Percentiles rank a stretch among this genome's conserved stretches.
These are phyloP conservation scores for Drosophila subpulchrella DNA, from an alignment of 1,140 invertebrate genomes.

Conservation along the genomic window DNA sequence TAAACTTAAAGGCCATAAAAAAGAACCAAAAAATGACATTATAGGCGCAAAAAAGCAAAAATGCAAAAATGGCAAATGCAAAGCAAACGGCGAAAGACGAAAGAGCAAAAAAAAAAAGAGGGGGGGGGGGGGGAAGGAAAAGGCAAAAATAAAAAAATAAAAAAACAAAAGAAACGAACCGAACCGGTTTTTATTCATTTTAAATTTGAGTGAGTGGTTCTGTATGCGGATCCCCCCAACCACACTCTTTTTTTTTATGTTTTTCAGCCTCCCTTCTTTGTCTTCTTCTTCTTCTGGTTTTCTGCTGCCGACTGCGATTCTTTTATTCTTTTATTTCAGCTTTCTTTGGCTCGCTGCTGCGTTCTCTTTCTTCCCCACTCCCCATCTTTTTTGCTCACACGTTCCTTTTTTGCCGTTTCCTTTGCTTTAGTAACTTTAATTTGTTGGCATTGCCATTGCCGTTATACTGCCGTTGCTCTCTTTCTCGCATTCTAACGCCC, in stretches of 20 bases:
- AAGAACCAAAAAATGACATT: slow-evolving; percentile 7
- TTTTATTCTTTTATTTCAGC: slow-evolving; percentile 36
- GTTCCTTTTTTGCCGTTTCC: slow-evolving; percentile 33
- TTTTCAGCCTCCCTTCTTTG: not conserved
- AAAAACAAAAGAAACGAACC: slow-evolving; percentile 53
- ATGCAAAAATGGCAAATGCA: slow-evolving; percentile 31
- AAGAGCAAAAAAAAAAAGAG: slow-evolving; percentile 5
- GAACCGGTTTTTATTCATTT: slow-evolving; percentile 70
- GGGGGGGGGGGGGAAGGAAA: not conserved
- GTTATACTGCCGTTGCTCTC: slow-evolving; percentile 40
- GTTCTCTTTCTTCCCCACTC: slow-evolving; percentile 8
- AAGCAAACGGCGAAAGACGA: slow-evolving; percentile 19
- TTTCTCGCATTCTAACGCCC: not conserved
- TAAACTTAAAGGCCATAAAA: not conserved
- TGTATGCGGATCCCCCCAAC: slow-evolving; percentile 25
- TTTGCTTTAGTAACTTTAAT: slow-evolving; percentile 76
- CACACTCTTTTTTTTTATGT: not conserved
- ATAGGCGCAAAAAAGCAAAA: slow-evolving; percentile 47
- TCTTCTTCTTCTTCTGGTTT: slow-evolving; percentile 17
- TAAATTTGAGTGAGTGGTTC: slow-evolving; percentile 57
- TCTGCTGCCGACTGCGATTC: slow-evolving; percentile 39
- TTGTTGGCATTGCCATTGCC: slow-evolving; percentile 73
- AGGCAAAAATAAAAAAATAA: not conserved
- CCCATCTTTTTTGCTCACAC: slow-evolving; percentile 13
- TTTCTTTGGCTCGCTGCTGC: slow-evolving; percentile 16